Conservation (phyloP, 1,140 invertebrate species). For the Phenacoccus solenopsis region DNA sequence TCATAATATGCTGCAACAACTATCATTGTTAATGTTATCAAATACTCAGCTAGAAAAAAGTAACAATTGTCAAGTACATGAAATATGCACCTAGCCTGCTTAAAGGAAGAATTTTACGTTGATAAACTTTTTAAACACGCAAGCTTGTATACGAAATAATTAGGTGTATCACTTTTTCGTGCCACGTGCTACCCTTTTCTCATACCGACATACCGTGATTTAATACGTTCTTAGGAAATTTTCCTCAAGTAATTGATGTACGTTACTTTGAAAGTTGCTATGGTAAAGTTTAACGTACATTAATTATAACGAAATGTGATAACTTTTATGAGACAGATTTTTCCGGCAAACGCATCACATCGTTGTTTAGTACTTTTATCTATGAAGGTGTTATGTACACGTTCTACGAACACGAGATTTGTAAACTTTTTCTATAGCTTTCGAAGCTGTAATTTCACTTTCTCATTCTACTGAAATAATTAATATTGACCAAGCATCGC, state of each 20-base stretch:
- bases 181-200: not conserved
- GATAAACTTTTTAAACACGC: not conserved
- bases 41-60: too few species aligned
- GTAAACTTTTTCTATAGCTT: too few species aligned
- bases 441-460: too few species aligned
- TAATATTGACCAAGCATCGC: too few species aligned
- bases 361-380: not conserved
- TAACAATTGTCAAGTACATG: too few species aligned
- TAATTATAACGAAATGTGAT: not conserved
- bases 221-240: not conserved
- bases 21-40: too few species aligned
- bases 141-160: not conserved
- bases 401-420: too few species aligned
- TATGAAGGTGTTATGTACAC: too few species aligned
- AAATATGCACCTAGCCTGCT: too few species aligned
- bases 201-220: not conserved
- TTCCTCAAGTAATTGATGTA: not conserved
- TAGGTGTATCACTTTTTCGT: not conserved
- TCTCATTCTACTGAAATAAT: too few species aligned
- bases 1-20: too few species aligned
- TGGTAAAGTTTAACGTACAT: not conserved
- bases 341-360: not conserved
- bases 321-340: not conserved
- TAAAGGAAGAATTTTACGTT: too few species aligned
- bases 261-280: not conserved